These are phyloP conservation scores for Eucera pruinosa DNA, from an alignment of 2,888 invertebrate species.

Conservation along the genomic window DNA sequence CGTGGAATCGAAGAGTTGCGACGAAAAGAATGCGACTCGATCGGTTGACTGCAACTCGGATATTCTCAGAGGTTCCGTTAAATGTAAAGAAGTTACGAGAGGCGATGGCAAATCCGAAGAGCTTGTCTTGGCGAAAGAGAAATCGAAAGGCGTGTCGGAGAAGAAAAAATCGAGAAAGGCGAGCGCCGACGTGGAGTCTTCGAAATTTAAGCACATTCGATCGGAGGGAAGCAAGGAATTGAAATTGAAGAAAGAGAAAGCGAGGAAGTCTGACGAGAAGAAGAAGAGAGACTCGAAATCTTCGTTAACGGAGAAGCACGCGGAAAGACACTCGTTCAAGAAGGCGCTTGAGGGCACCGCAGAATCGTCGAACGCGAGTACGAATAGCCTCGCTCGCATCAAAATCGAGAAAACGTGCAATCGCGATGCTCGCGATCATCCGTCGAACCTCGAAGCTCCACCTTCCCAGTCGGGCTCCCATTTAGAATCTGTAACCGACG, in stretches of 20 bases:
- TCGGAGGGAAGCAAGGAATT: constrained; percentile 78
- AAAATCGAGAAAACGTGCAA: background rate
- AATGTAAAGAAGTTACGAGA: constrained; percentile 2
- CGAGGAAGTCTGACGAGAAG: constrained; percentile 17
- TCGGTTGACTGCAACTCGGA: background rate
- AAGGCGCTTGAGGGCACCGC: background rate
- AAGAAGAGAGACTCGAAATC: constrained; percentile 15
- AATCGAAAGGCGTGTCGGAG: background rate
- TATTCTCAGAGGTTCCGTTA: background rate
- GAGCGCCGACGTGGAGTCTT: constrained; percentile 50
- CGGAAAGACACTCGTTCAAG: constrained; percentile 8
- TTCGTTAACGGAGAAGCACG: constrained; percentile 1
- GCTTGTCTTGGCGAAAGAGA: background rate
- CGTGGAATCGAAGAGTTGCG: background rate
- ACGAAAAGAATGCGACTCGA: background rate
- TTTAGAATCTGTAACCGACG: background rate
- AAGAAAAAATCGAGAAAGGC: constrained; percentile 32
- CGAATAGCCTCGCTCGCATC: too few relatives aligned
- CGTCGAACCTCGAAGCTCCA: background rate
- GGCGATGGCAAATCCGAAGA: background rate
- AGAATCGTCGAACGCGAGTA: background rate
- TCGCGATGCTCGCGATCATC: background rate
- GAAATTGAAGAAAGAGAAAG: constrained; percentile 71
- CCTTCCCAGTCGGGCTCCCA: background rate
- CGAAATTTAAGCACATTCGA: constrained; percentile 76